A percentile compares a stretch with the other conserved stretches of the same genome.
phyloP scores from a whole-genome alignment of 2,888 invertebrate genomes.

The Amphipyra berbera region DNA sequence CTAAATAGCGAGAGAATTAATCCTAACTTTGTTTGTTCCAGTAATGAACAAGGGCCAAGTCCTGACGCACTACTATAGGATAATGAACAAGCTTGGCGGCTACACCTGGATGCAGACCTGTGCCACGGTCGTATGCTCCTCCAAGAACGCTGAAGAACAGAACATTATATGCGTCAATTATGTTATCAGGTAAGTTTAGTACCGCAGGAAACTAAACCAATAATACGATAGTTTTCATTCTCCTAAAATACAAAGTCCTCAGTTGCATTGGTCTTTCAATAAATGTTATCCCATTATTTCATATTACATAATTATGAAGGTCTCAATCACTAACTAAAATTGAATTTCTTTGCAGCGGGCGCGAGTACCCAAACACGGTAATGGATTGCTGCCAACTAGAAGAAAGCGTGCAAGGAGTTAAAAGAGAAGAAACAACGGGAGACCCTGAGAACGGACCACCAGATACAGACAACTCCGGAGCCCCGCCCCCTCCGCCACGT shows the following conservation, averaged over 20 bases:
- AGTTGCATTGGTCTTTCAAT: too few species aligned
- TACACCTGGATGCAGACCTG: constrained; percentile 99
- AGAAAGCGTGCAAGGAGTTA: constrained; percentile 94
- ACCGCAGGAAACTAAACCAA: not conserved
- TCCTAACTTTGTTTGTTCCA: constrained; percentile 82
- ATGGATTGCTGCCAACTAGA: constrained; percentile 98
- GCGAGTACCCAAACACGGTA: constrained; percentile 96
- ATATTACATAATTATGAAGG: not conserved
- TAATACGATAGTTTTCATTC: too few species aligned
- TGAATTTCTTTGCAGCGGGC: constrained; percentile 90
- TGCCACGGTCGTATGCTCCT: constrained; percentile 98
- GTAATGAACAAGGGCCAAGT: constrained; percentile 99
- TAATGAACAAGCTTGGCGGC: constrained; percentile 99
- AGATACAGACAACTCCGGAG: constrained; percentile 92
- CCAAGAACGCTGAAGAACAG: constrained; percentile 98
- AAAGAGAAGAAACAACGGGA: constrained; percentile 94
- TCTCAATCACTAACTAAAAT: not conserved
- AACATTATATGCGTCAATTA: constrained; percentile 99
- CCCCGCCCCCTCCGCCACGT: constrained; percentile 78
- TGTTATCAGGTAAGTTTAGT: constrained; percentile 94
- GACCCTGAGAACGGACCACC: constrained; percentile 97
- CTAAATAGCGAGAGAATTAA: not conserved
- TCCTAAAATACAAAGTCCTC: too few species aligned
- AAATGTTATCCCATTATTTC: not conserved
- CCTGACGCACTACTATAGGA: constrained; percentile 97